Conservation (phyloP, 2,797 vertebrate genomes). For the Labroides dimidiatus region DNA sequence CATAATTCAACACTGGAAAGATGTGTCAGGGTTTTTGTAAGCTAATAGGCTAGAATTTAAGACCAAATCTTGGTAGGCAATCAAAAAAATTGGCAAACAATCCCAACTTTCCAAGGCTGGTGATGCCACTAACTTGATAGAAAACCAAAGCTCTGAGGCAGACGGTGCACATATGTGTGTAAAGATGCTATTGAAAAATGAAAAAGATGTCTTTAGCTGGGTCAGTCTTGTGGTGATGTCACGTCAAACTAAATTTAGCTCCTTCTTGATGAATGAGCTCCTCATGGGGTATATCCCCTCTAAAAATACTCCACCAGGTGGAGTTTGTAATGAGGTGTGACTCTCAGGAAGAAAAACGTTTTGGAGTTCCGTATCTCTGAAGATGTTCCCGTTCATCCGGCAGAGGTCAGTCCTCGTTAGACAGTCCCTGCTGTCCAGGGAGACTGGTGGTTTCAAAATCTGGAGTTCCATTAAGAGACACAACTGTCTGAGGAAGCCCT, state of each 20-base stretch:
- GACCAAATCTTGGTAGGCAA: too few species aligned
- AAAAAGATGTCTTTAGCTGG: neutral
- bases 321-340: constrained; percentile 57
- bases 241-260: constrained; percentile 68
- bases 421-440: constrained; percentile 6
- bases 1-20: too few species aligned
- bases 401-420: constrained; percentile 12
- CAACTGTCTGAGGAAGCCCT: constrained; percentile 46
- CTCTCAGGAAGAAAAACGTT: constrained; percentile 37
- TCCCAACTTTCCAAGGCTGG: too few species aligned
- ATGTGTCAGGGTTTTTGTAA: too few species aligned
- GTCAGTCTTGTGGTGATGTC: constrained; percentile 37
- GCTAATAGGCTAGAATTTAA: too few species aligned
- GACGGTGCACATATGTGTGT: neutral
- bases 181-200: neutral
- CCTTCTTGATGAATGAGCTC: constrained; percentile 68
- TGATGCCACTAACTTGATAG: too few species aligned
- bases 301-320: constrained; percentile 66
- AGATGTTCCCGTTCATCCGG: neutral
- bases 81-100: too few species aligned
- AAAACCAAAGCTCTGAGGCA: too few species aligned
- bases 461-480: constrained; percentile 68
- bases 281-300: constrained; percentile 54
- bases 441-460: constrained; percentile 42
- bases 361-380: constrained; percentile 8